Evolutionary conservation across 1,140 invertebrate species (phyloP), one percentile per base, ranked within the genome.

Genomic region (Meloidogyne exigua): DNA sequence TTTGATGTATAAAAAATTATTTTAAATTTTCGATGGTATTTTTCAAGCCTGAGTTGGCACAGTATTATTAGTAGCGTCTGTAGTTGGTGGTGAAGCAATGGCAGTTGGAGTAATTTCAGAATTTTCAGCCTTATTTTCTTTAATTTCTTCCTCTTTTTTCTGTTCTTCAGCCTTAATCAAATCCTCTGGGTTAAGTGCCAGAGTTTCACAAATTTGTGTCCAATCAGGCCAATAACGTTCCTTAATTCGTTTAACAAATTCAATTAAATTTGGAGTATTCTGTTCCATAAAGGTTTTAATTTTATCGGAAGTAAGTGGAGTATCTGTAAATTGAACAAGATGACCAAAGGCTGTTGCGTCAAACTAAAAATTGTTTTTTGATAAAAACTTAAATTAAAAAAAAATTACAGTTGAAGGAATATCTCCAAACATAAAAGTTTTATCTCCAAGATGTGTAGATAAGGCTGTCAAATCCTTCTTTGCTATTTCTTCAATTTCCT

Each of bases 401-500:
- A 9, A 36, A 63, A 28, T 91, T 89, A 93, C 92, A 82, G 90
- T 92, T 78, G 92, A 93, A 15, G 94, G 93, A 84, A 94, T 92
- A 84, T 95, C 93, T 25, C 94, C 94, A 86, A 95, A 95, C 91
- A 96, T 95, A 91, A 93, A 96, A 11, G 92, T 92, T 88, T 94
- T 95, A 85, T 94, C 94, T 66, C 92, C 92, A 62, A 96, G 39
- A 36, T n/a, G 86, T 95, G 88, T 93, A 91, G 83, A 95, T 92
- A 70, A 93, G 93, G 39, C 95, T 88, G 93, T 93, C 77, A 96
- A 89, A 90, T 96, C 94, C 79, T 92, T 91, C 88, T 94, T 93
- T 72, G 93, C 93, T 81, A 95, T 94, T 86, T 95, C 92, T 81
- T 92, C 90, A 80, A 96, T 93, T 89, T 96, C 94, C 81, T 95